phyloP scores from a whole-genome alignment of 1,140 invertebrate species.

The Eufriesea mexicana region DNA sequence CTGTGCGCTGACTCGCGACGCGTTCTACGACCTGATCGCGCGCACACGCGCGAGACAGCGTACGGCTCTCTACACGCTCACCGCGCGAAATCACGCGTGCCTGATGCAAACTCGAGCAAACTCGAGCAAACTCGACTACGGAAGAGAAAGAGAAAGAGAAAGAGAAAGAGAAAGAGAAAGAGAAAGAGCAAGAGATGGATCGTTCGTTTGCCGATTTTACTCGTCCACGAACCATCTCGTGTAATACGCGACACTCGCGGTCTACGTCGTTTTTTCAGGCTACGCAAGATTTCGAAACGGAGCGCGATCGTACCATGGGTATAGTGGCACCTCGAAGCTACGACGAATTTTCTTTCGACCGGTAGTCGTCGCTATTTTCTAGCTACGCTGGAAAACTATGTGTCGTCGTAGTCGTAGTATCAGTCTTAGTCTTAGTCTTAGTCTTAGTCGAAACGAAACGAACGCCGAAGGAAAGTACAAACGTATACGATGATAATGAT shows the following conservation, averaged over 20 bases:
- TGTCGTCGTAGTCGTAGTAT: neutral
- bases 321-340: conserved; percentile 80
- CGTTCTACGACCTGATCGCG: neutral
- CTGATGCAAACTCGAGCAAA: neutral
- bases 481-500: neutral
- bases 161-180: too few species aligned
- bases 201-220: too few species aligned
- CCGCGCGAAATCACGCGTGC: conserved; percentile 17
- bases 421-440: neutral
- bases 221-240: too few species aligned
- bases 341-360: conserved; percentile 43
- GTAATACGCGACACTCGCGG: neutral
- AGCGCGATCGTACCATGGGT: conserved; percentile 76
- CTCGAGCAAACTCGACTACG: too few species aligned
- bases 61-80: neutral
- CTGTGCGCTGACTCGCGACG: neutral
- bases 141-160: too few species aligned
- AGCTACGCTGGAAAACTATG: conserved; percentile 8
- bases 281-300: conserved; percentile 69
- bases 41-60: neutral
- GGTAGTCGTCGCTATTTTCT: conserved; percentile 13
- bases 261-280: conserved; percentile 45
- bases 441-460: conserved; percentile 14
- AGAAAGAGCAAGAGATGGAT: too few species aligned
- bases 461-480: neutral